Evolutionary conservation across 2,797 vertebrate species (phyloP).

Genomic region (Dipus sagitta): DNA sequence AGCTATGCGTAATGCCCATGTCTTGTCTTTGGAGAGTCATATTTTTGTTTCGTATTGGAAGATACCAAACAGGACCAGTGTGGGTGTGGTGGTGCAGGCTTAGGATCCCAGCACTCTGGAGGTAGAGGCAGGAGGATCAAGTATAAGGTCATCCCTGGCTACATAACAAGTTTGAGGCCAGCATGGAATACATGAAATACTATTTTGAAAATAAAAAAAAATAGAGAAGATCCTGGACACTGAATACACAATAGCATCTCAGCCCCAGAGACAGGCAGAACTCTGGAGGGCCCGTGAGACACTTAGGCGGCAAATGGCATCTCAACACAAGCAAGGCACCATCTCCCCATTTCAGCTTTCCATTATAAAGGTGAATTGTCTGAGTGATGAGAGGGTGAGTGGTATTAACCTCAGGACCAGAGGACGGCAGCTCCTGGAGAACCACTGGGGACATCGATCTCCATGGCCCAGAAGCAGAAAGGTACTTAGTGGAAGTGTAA

Average conservation of each 20-base stretch:
- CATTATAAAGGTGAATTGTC: conserved; percentile 83
- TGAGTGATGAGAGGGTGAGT: conserved; percentile 71
- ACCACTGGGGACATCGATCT: conserved; percentile 82
- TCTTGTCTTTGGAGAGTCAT: neutral
- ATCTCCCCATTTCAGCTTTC: conserved; percentile 70
- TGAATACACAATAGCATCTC: neutral
- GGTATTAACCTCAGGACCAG: conserved; percentile 85
- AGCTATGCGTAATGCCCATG: neutral
- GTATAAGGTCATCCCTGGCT: neutral
- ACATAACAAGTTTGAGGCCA: neutral
- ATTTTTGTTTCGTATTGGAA: conserved; percentile 3
- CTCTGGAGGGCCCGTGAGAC: conserved; percentile 68
- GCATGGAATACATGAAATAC: no score
- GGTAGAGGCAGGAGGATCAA: neutral
- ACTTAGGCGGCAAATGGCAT: conserved; percentile 66
- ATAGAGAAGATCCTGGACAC: conserved; percentile 28
- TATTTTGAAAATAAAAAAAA: neutral
- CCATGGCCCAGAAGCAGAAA: conserved; percentile 76
- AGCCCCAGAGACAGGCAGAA: conserved; percentile 58
- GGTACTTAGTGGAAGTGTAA: conserved; percentile 83
- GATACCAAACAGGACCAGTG: neutral
- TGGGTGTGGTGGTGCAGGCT: neutral
- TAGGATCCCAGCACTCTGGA: neutral
- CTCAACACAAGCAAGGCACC: conserved; percentile 65
- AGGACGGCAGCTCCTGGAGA: conserved; percentile 73